phyloP scores from a whole-genome alignment of 2,888 invertebrate genomes.

The Polymixis lichenea region DNA sequence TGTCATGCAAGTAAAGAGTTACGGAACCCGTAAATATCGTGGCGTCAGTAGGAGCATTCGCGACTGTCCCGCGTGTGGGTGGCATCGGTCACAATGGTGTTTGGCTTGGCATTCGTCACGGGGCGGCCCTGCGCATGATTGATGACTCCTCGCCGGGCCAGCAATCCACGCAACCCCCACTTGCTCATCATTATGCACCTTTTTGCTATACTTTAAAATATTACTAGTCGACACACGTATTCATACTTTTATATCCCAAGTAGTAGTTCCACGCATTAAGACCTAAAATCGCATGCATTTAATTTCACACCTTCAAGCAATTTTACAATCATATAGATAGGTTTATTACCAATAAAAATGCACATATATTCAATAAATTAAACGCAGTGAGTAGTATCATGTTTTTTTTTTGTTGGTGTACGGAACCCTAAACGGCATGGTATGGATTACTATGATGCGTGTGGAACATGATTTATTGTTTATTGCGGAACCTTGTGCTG shows the following conservation, averaged over 20 bases:
- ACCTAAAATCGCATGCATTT: slow-evolving; percentile 39
- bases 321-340: slow-evolving; percentile 57
- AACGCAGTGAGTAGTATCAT: slow-evolving; percentile 46
- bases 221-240: slow-evolving; percentile 39
- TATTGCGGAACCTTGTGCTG: slow-evolving; percentile 32
- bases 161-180: slow-evolving; percentile 45
- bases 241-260: slow-evolving; percentile 6
- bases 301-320: slow-evolving; percentile 59
- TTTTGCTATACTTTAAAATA: slow-evolving; percentile 60
- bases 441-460: slow-evolving; percentile 62
- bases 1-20: slow-evolving; percentile 11
- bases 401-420: slow-evolving; percentile 53
- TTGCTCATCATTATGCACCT: slow-evolving; percentile 59
- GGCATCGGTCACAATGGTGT: slow-evolving; percentile 87
- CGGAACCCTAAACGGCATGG: slow-evolving; percentile 55
- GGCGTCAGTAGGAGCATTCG: slow-evolving; percentile 61
- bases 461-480: slow-evolving; percentile 53
- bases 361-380: slow-evolving; percentile 58
- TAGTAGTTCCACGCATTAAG: slow-evolving; percentile 36
- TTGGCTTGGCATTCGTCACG: slow-evolving; percentile 89
- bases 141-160: slow-evolving; percentile 74
- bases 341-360: slow-evolving; percentile 60
- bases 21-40: slow-evolving; percentile 43
- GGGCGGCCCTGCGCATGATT: slow-evolving; percentile 84
- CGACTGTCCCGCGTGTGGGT: slow-evolving; percentile 80